phyloP scores from a whole-genome alignment of 2,113 vertebrate species.

The Lota lota region DNA sequence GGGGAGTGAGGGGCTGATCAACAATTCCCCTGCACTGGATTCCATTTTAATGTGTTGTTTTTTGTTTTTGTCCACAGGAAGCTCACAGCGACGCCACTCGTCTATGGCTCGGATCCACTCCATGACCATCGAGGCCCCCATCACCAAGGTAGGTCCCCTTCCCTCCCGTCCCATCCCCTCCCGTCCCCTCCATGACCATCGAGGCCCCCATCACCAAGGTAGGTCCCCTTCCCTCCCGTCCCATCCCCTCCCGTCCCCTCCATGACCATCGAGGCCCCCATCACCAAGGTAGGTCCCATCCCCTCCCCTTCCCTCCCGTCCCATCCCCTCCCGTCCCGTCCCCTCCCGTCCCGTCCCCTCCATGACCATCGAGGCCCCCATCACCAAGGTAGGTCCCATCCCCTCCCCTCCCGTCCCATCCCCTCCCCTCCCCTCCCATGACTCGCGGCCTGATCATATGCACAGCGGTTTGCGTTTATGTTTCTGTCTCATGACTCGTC shows the following conservation, averaged over 20 bases:
- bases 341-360: constrained; percentile 76
- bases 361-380: constrained; percentile 97
- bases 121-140: constrained; percentile 97
- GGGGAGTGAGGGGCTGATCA: too few species aligned
- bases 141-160: constrained; percentile 84
- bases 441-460: constrained; percentile 25
- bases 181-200: constrained; percentile 94
- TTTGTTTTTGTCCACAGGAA: constrained; percentile 66
- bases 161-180: background rate
- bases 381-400: constrained; percentile 84
- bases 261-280: constrained; percentile 98
- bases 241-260: background rate
- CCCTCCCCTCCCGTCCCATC: too few species aligned
- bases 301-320: too few species aligned
- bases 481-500: constrained; percentile 48
- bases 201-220: constrained; percentile 99
- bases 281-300: constrained; percentile 84
- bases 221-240: too few species aligned
- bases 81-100: constrained; percentile 91
- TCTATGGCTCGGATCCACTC: constrained; percentile 97
- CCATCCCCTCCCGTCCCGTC: background rate
- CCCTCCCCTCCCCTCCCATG: background rate
- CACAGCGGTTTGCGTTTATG: constrained; percentile 27
- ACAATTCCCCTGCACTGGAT: background rate
- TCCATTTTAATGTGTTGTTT: background rate